Conservation (phyloP, 2,113 vertebrate genomes). For the Brachyistius frenatus region DNA sequence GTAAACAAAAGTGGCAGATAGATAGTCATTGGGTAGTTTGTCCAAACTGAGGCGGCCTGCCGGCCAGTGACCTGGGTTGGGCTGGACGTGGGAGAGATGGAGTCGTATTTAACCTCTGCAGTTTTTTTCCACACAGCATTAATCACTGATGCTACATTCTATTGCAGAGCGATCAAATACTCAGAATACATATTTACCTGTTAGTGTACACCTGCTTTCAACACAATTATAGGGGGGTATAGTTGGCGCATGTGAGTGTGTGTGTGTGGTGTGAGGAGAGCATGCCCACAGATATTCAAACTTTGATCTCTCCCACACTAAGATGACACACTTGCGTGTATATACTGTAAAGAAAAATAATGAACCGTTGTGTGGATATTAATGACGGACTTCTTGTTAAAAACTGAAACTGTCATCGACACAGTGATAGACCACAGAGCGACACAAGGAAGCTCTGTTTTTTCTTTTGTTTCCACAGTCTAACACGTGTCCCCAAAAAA, state of each 20-base stretch:
- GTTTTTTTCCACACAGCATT: constrained; percentile 63
- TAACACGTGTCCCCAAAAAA: constrained; percentile 21
- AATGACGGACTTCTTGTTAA: constrained; percentile 35
- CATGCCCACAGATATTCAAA: constrained; percentile 45
- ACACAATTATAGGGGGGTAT: constrained; percentile 54
- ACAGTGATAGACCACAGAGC: constrained; percentile 45
- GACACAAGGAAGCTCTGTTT: constrained; percentile 24
- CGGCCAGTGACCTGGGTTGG: constrained; percentile 32
- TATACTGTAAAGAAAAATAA: constrained; percentile 14
- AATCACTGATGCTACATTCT: constrained; percentile 83
- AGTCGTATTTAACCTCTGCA: constrained; percentile 70
- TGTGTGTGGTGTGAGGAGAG: constrained; percentile 27
- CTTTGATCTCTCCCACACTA: constrained; percentile 30
- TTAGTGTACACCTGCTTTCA: constrained; percentile 55
- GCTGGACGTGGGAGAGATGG: constrained; percentile 59
- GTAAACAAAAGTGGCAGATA: constrained; percentile 89
- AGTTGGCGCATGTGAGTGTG: constrained; percentile 24
- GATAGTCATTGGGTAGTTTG: constrained; percentile 76
- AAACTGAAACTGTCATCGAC: constrained; percentile 51
- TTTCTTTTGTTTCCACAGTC: constrained; percentile 1
- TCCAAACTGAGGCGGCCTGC: constrained; percentile 53
- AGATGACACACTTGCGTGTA: constrained; percentile 26
- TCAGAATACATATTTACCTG: constrained; percentile 62
- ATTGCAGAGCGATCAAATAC: constrained; percentile 76
- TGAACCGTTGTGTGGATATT: constrained; percentile 28